A percentile compares a stretch with the other conserved stretches of the same genome.
phyloP scores from a whole-genome alignment of 2,797 vertebrate species.

The Pseudocheirus occidentalis region DNA sequence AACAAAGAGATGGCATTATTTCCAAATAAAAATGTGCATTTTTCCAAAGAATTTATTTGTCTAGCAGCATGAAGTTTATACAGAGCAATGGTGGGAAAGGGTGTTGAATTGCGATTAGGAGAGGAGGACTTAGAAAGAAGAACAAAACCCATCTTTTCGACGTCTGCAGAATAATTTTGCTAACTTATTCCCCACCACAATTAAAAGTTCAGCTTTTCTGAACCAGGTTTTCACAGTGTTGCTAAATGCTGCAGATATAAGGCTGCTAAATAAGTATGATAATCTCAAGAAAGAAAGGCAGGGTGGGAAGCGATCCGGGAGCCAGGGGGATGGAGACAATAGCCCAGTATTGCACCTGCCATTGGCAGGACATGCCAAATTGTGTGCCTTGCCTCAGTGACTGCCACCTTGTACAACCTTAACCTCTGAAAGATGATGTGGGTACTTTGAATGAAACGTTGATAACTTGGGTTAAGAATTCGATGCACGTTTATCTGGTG shows the following conservation, averaged over 20 bases:
- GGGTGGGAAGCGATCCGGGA: constrained; percentile 77
- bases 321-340: constrained; percentile 80
- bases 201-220: constrained; percentile 87
- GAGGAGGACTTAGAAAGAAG: constrained; percentile 83
- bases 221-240: constrained; percentile 79
- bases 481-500: constrained; percentile 45
- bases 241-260: constrained; percentile 82
- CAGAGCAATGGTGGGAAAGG: constrained; percentile 84
- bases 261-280: constrained; percentile 81
- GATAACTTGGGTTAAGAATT: constrained; percentile 29
- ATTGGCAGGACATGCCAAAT: constrained; percentile 77
- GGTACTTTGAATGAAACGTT: constrained; percentile 75
- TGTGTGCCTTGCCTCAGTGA: constrained; percentile 61
- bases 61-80: constrained; percentile 95
- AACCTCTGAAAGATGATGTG: constrained; percentile 66
- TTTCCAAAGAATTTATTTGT: constrained; percentile 95
- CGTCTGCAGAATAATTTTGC: constrained; percentile 84
- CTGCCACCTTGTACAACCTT: constrained; percentile 59
- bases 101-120: constrained; percentile 88
- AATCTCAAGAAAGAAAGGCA: constrained; percentile 80
- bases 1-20: constrained; percentile 99
- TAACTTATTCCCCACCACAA: constrained; percentile 87
- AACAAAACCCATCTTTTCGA: constrained; percentile 85
- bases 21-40: constrained; percentile 94
- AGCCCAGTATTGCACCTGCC: constrained; percentile 79